Evolutionary conservation across 2,888 invertebrate species (phyloP), one percentile per base, ranked within the genome.

Genomic region (Orthosia incerta): DNA sequence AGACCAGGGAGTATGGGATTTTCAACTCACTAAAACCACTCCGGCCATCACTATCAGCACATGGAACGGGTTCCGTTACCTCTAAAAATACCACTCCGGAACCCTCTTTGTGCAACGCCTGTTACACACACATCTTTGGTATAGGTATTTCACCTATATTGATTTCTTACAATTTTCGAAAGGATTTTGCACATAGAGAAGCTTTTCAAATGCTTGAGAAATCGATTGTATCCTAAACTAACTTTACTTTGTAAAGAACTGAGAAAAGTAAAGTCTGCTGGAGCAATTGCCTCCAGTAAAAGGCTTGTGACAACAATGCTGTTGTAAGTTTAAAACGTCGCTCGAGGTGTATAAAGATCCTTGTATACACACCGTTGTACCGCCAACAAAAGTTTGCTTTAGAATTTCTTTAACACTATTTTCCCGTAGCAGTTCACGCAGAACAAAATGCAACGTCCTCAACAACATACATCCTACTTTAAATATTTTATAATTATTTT

Each of bases 251-350:
- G 13, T 73, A 61, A 7, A 2, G 20, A 51, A 15, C 2, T 15
- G 9, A 23, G 26, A 62, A 62, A 61, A 74, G 61, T 62, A 73
- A 56, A 73, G 51, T 53, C 23, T 61, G 64, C 16, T 56, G 23
- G n/a, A 60, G 56, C 51, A 53, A 62, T 80, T 80, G 65, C 74
- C 56, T 53, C 16, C 5, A 55, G 55, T 18, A 20, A 76, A 75
- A 76, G 26, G 61, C 26, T 81, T 61, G 48, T 79, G 63, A 20
- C 61, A 61, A 81, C 55, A 75, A 70, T 53, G 76, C 26, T n/a
- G 18, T 65, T 62, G 64, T 15, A 56, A 68, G 66, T 50, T 50
- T 26, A 48, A 55, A 39, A 51, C 2, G 50, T 51, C 46, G 39
- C 39, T 39, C 39, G 53, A 73, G 18, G 50, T 46, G 18, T 11